Evolutionary conservation across 2,797 vertebrate species (phyloP).

Genomic region (Melanogrammus aeglefinus): DNA sequence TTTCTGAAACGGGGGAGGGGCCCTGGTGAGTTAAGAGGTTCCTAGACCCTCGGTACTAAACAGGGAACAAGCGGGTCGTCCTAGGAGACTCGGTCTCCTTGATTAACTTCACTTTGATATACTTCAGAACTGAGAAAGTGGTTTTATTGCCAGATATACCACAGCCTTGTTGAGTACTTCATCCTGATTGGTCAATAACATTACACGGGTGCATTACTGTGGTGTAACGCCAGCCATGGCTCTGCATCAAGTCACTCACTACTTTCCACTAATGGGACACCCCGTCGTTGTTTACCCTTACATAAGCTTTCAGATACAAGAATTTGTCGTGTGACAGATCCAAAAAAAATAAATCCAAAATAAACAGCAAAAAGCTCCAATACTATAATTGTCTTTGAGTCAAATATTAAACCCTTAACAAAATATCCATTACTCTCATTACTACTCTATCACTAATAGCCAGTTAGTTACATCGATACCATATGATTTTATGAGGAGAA

Average conservation of each 20-base stretch:
- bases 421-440: neutral
- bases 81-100: neutral
- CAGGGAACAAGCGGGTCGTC: too few species aligned
- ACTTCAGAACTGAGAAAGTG: neutral
- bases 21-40: neutral
- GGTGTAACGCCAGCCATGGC: neutral
- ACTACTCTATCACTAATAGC: neutral
- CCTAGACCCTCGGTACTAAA: neutral
- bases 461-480: neutral
- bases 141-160: neutral
- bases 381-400: neutral
- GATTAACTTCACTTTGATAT: neutral
- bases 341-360: too few species aligned
- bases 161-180: neutral
- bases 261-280: neutral
- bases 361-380: neutral
- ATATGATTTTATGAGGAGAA: neutral
- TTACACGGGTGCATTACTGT: neutral
- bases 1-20: slow-evolving; percentile 76
- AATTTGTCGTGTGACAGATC: neutral
- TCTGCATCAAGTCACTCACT: neutral
- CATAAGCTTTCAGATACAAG: neutral
- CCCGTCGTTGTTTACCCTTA: neutral
- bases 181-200: neutral
- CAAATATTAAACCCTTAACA: neutral